Evolutionary conservation across 2,797 vertebrate genomes (phyloP), one percentile per base, ranked within the genome.

Genomic region (Paratrypauchen microcephalus): DNA sequence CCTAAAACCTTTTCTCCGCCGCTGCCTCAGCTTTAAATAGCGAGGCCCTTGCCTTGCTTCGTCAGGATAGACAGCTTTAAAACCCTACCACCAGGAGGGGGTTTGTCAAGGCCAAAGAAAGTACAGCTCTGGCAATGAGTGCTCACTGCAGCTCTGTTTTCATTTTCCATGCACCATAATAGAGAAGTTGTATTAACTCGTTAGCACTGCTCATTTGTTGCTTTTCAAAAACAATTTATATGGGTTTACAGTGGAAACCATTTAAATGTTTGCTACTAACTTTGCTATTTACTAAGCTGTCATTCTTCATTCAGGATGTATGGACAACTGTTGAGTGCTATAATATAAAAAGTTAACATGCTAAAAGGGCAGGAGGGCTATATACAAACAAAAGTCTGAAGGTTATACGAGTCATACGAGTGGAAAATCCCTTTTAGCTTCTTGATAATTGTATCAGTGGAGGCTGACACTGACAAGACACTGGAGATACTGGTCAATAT

Each of bases 1-100:
- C 76, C 85, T 54, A 83, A 88, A 91, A 89, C 66, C 58, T 81
- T 88, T 87, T 87, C 81, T 85, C 61, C 86, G 79, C 73, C 65
- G 74, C 79, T 71, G 81, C 85, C 77, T 86, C 74, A 69, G 81
- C 88, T 89, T 88, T 87, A 89, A 91, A 91, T 91, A 90, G 88
- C 77, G 12, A 68, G 77, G 69, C 72, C 81, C 70, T 77, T 48
- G 74, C 66, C 76, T 67, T 19, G 73, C 76, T 61, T 61, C 73
- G 32, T 68, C 81, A 72, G 79, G 83, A 72, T 67, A 73, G 75
- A 79, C 59, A 12, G 77, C 77, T 79, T 84, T 75, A 83, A 87
- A 83, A 85, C 68, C 67, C 70, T 71, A 54, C 58, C 28, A 26
- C 84, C 83, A 78, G 68, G 68, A 68, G 70, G 73, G 69, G 65